These are phyloP conservation scores for Sitta europaea DNA, from an alignment of 2,113 vertebrate genomes.

Conservation along the genomic window DNA sequence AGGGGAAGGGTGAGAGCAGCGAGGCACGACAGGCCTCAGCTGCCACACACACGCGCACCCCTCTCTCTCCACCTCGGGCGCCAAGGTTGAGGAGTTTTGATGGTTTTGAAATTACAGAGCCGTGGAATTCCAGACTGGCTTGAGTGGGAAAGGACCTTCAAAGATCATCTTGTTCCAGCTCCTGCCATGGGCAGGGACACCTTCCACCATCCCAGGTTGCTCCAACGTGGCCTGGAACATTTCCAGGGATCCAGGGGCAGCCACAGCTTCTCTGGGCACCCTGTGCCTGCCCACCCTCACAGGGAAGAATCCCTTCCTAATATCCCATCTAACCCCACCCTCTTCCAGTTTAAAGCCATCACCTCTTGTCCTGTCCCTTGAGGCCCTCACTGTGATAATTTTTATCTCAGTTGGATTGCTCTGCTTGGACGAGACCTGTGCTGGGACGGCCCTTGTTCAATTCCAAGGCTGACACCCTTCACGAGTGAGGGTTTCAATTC, in stretches of 20 bases:
- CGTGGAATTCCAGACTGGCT: not conserved
- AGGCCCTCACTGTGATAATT: not conserved
- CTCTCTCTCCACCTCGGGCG: accelerated
- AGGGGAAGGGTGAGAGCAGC: too few species aligned
- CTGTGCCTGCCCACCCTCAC: not conserved
- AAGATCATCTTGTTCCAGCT: not conserved
- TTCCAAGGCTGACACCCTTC: not conserved
- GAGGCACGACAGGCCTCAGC: not conserved
- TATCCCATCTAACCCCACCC: not conserved
- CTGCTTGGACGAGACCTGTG: not conserved
- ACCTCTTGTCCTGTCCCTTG: not conserved
- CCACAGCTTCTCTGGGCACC: not conserved
- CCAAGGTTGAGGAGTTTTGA: accelerated
- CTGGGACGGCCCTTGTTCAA: not conserved
- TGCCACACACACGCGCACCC: accelerated
- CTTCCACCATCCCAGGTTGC: accelerated
- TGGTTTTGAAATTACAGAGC: not conserved
- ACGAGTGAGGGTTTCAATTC: not conserved
- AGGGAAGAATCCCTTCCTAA: not conserved
- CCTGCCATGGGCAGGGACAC: too few species aligned
- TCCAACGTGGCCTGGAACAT: not conserved
- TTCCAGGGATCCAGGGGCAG: not conserved
- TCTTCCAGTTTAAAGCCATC: not conserved
- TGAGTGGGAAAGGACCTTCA: not conserved
- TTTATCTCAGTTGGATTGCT: accelerated